Evolutionary conservation across 2,113 vertebrate species (phyloP).

Genomic region (Sus scrofa): T2T-Sscrofa CM000817.6:78488001-78488500

Average conservation of each 20-base stretch:
- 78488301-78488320: not conserved
- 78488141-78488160: not conserved
- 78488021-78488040: accelerated
- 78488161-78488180: too few species aligned
- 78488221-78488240: not conserved
- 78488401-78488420: not conserved
- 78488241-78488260: not conserved
- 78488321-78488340: not conserved
- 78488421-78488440: not conserved
- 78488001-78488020: not conserved
- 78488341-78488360: not conserved
- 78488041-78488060: not conserved
- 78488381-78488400: not conserved
- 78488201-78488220: not conserved
- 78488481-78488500: not conserved
- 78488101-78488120: not conserved
- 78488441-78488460: not conserved
- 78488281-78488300: not conserved
- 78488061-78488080: not conserved
- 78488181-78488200: not conserved
- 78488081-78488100: not conserved
- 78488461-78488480: not conserved
- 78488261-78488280: not conserved
- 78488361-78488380: not conserved
- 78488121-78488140: accelerated